A percentile compares a stretch with the other conserved stretches of the same genome.
These are phyloP conservation scores for Paradoxurus hermaphroditus DNA, from an alignment of 2,113 vertebrate genomes.

Conservation along the genomic window DNA sequence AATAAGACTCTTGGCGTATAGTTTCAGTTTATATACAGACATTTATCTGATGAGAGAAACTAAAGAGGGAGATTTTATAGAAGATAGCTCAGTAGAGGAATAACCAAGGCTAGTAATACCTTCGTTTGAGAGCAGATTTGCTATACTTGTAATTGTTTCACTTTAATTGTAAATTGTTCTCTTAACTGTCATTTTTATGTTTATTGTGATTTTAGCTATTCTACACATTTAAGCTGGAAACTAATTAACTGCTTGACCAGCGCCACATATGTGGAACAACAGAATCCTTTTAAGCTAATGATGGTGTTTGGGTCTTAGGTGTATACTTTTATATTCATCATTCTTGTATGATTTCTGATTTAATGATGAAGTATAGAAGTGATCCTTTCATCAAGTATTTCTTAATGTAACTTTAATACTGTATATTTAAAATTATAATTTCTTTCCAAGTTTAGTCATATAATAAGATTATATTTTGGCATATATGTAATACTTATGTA, in stretches of 20 bases:
- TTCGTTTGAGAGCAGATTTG: not conserved
- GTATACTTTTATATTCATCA: not conserved
- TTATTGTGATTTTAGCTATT: constrained; percentile 25
- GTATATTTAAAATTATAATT: not conserved
- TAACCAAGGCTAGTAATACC: not conserved
- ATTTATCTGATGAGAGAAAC: not conserved
- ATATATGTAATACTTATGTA: not conserved
- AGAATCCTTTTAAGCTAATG: constrained; percentile 16
- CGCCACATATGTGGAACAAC: not conserved
- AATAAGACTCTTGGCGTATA: not conserved
- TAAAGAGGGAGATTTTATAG: not conserved
- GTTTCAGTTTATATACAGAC: not conserved
- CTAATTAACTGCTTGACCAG: not conserved
- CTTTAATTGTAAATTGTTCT: constrained; percentile 39
- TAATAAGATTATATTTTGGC: not conserved
- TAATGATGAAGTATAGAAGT: not conserved
- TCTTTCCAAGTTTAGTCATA: not conserved
- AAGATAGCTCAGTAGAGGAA: not conserved
- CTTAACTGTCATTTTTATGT: not conserved
- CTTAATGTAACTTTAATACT: not conserved
- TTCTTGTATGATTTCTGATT: constrained; percentile 11
- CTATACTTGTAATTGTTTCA: not conserved
- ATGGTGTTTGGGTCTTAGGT: not conserved
- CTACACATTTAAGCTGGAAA: not conserved
- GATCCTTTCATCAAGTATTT: constrained; percentile 6